A percentile compares a stretch with the other conserved stretches of the same genome.
These are phyloP conservation scores for Ceramica pisi DNA, from an alignment of 2,888 invertebrate species.

Conservation along the genomic window DNA sequence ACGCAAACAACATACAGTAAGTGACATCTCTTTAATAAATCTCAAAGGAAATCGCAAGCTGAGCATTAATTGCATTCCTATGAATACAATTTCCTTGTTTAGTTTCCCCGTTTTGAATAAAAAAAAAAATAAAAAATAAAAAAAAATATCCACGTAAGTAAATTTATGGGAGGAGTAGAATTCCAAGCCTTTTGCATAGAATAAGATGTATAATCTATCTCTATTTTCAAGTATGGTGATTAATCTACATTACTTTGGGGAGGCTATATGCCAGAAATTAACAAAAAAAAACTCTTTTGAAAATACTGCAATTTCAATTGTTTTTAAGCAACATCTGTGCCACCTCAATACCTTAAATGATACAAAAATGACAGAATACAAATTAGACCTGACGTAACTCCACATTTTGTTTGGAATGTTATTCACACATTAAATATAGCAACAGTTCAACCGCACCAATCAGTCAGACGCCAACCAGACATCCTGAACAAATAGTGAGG, in stretches of 20 bases:
- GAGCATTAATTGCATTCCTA: conserved; percentile 16
- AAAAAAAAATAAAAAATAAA: no score
- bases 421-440: not conserved
- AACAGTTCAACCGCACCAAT: not conserved
- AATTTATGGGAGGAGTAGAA: not conserved
- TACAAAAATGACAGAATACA: not conserved
- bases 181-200: conserved; percentile 2
- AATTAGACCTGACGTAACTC: not conserved
- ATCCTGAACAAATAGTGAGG: no score
- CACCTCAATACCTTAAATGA: no score
- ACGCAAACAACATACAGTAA: not conserved
- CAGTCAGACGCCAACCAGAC: no score
- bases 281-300: not conserved
- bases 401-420: no score
- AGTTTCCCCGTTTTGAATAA: no score
- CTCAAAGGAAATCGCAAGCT: not conserved
- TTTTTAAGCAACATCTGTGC: not conserved
- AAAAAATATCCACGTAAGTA: not conserved
- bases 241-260: not conserved
- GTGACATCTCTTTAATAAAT: not conserved
- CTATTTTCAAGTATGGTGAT: not conserved
- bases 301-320: not conserved
- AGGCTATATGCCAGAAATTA: not conserved
- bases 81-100: conserved; percentile 25
- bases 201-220: not conserved